Evolutionary conservation across 2,888 invertebrate genomes (phyloP).

Genomic region (Drosophila diplacantha): DNA sequence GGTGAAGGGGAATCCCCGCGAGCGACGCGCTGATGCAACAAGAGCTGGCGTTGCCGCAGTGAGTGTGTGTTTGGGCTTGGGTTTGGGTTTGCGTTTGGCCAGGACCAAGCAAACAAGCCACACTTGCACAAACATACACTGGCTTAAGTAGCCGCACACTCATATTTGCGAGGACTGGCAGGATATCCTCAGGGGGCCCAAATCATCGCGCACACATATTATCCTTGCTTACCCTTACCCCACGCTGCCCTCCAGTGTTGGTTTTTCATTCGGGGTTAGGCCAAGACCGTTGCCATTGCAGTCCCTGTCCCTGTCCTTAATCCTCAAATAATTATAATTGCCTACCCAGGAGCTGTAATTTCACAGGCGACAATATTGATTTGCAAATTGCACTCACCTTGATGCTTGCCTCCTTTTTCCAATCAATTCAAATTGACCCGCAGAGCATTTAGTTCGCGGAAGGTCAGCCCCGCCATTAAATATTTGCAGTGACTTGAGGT

Average conservation of each 20-base stretch:
- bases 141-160: slow-evolving; percentile 69
- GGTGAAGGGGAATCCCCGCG: slow-evolving; percentile 44
- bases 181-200: slow-evolving; percentile 12
- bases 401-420: slow-evolving; percentile 13
- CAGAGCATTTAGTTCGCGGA: slow-evolving; percentile 12
- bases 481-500: slow-evolving; percentile 13
- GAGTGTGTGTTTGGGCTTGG: neutral
- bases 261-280: slow-evolving; percentile 2
- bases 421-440: slow-evolving; percentile 24
- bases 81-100: slow-evolving; percentile 19
- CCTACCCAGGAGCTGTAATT: slow-evolving; percentile 4
- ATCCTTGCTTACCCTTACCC: slow-evolving; percentile 16
- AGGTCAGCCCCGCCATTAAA: slow-evolving; percentile 17
- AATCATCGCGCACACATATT: slow-evolving; percentile 19
- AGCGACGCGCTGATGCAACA: slow-evolving; percentile 71
- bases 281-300: too few relatives aligned
- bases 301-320: slow-evolving; percentile 6
- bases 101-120: slow-evolving; percentile 52
- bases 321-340: slow-evolving; percentile 12
- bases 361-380: slow-evolving; percentile 11
- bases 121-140: slow-evolving; percentile 44
- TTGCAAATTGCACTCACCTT: slow-evolving; percentile 18
- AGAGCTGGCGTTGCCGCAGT: slow-evolving; percentile 49
- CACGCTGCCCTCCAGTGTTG: neutral
- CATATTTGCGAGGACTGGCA: slow-evolving; percentile 35